These are phyloP conservation scores for Gyrodactylus bullatarudis DNA, from an alignment of 1,140 invertebrate genomes.

Conservation along the genomic window DNA sequence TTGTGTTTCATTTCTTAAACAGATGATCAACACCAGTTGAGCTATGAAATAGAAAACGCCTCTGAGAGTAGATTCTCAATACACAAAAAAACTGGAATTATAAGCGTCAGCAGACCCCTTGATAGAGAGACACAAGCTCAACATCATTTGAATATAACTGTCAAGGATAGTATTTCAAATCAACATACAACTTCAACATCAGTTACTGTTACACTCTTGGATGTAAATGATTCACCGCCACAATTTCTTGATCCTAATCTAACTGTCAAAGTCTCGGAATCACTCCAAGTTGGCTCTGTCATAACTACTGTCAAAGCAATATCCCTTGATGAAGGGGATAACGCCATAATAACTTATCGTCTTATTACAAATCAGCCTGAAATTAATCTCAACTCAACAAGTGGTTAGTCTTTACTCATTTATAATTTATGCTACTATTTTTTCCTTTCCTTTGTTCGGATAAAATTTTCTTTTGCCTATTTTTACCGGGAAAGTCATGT, in stretches of 20 bases:
- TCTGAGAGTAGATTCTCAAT: not conserved
- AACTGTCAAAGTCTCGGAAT: not conserved
- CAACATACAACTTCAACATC: not conserved
- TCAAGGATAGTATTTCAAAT: not conserved
- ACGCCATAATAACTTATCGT: not conserved
- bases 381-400: not conserved
- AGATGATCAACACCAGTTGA: not conserved
- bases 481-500: too few relatives aligned
- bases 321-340: not conserved
- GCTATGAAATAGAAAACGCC: not conserved
- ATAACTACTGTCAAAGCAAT: not conserved
- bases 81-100: not conserved
- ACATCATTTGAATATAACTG: not conserved
- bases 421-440: not conserved
- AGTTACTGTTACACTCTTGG: not conserved
- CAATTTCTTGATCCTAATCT: not conserved
- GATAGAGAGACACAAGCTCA: constrained; percentile 2
- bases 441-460: not conserved
- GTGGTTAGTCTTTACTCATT: not conserved
- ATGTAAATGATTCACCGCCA: constrained; percentile 5
- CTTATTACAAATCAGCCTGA: not conserved
- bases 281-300: not conserved
- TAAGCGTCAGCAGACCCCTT: not conserved
- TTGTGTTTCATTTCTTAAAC: not conserved
- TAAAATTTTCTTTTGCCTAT: not conserved